Conservation (phyloP, 2,888 invertebrate species). For the Aquatica leii region DNA sequence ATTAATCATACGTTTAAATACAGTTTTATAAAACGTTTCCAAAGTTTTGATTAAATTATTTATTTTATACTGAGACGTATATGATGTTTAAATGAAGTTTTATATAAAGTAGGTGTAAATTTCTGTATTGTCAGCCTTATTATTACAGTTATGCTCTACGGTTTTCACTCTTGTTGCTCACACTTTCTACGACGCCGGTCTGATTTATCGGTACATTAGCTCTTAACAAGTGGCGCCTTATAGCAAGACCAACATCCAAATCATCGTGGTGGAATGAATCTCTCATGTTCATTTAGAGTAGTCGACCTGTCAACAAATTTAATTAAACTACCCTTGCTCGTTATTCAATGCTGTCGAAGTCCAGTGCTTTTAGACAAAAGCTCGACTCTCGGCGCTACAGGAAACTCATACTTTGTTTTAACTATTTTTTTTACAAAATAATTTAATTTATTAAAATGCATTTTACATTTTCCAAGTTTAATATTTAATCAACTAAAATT, state of each 20-base stretch:
- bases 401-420: neutral
- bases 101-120: constrained; percentile 15
- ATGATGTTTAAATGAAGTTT: too few relatives aligned
- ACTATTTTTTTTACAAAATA: too few relatives aligned
- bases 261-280: constrained; percentile 34
- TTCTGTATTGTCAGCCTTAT: constrained; percentile 29
- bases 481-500: too few relatives aligned
- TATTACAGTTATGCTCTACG: constrained; percentile 32
- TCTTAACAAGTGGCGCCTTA: constrained; percentile 43
- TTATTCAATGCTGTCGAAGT: constrained; percentile 35
- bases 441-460: too few relatives aligned
- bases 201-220: constrained; percentile 53
- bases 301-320: constrained; percentile 38
- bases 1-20: too few relatives aligned
- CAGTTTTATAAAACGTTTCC: too few relatives aligned
- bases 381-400: constrained; percentile 12
- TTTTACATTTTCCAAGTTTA: too few relatives aligned
- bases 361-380: constrained; percentile 36
- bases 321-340: constrained; percentile 35
- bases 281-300: constrained; percentile 36
- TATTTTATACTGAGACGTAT: too few relatives aligned
- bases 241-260: constrained; percentile 34
- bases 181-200: constrained; percentile 45
- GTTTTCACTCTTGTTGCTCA: constrained; percentile 40
- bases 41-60: too few relatives aligned